These are phyloP conservation scores for Myripristis jacobus DNA, from an alignment of 2,797 vertebrate species.

Conservation along the genomic window DNA sequence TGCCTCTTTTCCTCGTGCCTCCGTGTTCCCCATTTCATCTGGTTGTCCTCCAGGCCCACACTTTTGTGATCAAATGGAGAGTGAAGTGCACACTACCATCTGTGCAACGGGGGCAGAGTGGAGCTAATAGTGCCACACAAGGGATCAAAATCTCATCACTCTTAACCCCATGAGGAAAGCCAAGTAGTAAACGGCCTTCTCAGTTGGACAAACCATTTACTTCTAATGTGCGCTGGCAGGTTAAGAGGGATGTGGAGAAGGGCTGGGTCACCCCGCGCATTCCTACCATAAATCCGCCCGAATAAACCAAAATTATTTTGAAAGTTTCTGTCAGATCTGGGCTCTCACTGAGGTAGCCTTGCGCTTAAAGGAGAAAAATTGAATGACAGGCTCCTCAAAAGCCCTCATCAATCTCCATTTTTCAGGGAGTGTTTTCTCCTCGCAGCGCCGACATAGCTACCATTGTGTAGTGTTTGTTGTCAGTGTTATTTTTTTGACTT, in stretches of 20 bases:
- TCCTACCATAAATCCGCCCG: conserved; percentile 20
- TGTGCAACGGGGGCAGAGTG: conserved; percentile 52
- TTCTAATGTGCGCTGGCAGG: conserved; percentile 49
- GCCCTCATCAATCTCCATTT: conserved; percentile 20
- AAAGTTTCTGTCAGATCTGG: conserved; percentile 18
- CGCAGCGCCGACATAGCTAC: not conserved
- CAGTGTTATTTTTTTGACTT: not conserved
- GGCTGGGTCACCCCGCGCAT: conserved; percentile 9
- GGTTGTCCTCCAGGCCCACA: conserved; percentile 45
- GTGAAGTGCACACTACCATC: conserved; percentile 63
- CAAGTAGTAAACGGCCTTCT: conserved; percentile 45
- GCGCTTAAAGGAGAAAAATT: conserved; percentile 34
- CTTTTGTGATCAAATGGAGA: conserved; percentile 64
- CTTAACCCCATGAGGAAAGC: conserved; percentile 57
- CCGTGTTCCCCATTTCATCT: conserved; percentile 45
- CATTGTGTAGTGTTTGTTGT: not conserved
- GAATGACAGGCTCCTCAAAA: conserved; percentile 37
- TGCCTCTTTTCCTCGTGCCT: conserved; percentile 25
- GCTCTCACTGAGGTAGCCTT: conserved; percentile 24
- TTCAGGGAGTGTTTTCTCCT: conserved; percentile 5
- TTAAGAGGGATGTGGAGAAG: conserved; percentile 35
- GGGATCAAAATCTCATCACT: conserved; percentile 71
- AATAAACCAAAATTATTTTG: conserved; percentile 22
- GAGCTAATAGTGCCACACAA: conserved; percentile 63
- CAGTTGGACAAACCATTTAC: conserved; percentile 51